Evolutionary conservation across 2,888 invertebrate species (phyloP).

Genomic region (Siphlonurus alternatus): DNA sequence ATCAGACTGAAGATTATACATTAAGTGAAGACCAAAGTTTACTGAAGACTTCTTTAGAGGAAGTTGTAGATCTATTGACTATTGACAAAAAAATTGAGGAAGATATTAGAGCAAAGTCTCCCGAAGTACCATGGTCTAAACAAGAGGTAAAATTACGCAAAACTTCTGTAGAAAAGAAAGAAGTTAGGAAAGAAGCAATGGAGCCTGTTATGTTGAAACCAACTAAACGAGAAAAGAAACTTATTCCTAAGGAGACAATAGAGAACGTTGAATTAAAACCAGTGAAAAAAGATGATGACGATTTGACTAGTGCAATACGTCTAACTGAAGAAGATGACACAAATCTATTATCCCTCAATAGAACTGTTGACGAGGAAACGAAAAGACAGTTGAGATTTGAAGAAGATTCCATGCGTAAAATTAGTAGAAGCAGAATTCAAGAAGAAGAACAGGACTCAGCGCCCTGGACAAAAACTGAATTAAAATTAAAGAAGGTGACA

Average conservation of each 20-base stretch:
- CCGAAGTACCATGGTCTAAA: slow-evolving; percentile 43
- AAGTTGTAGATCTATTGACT: not conserved
- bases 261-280: slow-evolving; percentile 35
- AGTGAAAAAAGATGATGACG: slow-evolving; percentile 6
- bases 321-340: slow-evolving; percentile 6
- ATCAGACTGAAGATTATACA: not conserved
- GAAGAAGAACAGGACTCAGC: slow-evolving; percentile 5
- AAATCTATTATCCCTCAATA: not conserved
- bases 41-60: not conserved
- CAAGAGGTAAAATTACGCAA: slow-evolving; percentile 37
- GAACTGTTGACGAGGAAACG: slow-evolving; percentile 1
- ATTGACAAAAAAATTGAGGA: not conserved
- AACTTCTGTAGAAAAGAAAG: slow-evolving; percentile 23
- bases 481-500: slow-evolving; percentile 17
- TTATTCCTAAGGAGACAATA: slow-evolving; percentile 25
- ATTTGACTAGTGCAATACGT: not conserved
- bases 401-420: no score
- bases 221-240: slow-evolving; percentile 25
- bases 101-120: slow-evolving; percentile 11
- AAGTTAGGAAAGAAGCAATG: slow-evolving; percentile 25
- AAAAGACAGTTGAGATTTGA: no score
- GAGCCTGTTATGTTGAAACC: slow-evolving; percentile 24
- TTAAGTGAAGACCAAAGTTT: not conserved
- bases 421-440: not conserved
- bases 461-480: slow-evolving; percentile 12